Conservation (phyloP, 2,888 invertebrate species). For the Leptinotarsa peninsularis region DNA sequence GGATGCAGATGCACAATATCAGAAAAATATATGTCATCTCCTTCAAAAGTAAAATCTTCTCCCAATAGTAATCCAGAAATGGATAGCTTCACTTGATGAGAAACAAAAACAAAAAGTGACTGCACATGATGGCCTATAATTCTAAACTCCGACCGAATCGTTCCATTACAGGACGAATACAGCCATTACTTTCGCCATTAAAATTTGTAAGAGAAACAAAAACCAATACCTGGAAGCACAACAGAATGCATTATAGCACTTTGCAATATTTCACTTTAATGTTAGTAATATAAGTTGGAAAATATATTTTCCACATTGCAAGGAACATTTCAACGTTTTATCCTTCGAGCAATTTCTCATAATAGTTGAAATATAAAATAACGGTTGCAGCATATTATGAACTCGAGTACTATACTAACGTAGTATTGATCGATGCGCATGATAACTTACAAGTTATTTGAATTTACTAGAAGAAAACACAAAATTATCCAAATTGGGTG, state of each 20-base stretch:
- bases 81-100: too few species aligned
- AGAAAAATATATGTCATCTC: too few species aligned
- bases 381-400: conserved; percentile 9
- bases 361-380: conserved; percentile 22
- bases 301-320: conserved; percentile 18
- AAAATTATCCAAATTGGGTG: too few species aligned
- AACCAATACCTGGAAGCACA: conserved; percentile 23
- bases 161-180: conserved; percentile 5
- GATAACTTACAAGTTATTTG: background rate
- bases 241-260: conserved; percentile 30
- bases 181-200: conserved; percentile 11
- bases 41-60: too few species aligned
- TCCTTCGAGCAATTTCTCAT: conserved; percentile 14
- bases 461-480: background rate
- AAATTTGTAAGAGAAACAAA: conserved; percentile 21
- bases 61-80: too few species aligned
- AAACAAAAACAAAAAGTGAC: background rate
- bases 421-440: background rate
- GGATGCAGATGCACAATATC: too few species aligned
- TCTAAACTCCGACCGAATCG: background rate
- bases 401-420: background rate
- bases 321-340: conserved; percentile 8
- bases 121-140: background rate
- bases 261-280: conserved; percentile 34
- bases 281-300: conserved; percentile 29